Conservation (phyloP, 2,888 invertebrate genomes). For the Aphelenchoides bicaudatus region DNA sequence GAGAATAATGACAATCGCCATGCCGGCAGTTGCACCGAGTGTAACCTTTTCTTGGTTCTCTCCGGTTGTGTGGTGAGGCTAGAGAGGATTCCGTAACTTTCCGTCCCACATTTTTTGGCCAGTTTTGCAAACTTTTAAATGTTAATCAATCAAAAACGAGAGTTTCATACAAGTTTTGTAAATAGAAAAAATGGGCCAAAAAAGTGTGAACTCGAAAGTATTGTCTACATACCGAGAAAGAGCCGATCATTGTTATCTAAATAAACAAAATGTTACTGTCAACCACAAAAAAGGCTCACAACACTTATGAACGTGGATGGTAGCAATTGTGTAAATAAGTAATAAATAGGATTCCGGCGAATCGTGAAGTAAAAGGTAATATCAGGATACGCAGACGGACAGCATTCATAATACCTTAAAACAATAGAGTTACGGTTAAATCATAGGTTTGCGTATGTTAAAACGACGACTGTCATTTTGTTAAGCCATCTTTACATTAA, state of each 20-base stretch:
- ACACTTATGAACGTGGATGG: slow-evolving; percentile 59
- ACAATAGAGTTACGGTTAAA: too few relatives aligned
- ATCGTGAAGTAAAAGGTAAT: slow-evolving; percentile 58
- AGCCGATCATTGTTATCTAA: slow-evolving; percentile 54
- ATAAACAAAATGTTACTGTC: slow-evolving; percentile 5
- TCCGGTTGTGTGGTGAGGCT: slow-evolving; percentile 57
- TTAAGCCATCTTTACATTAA: slow-evolving; percentile 9
- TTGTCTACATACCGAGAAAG: too few relatives aligned
- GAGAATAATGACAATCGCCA: slow-evolving; percentile 53
- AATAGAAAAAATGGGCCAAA: too few relatives aligned
- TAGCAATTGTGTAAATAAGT: slow-evolving; percentile 57
- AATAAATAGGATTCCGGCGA: slow-evolving; percentile 57
- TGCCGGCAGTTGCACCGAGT: slow-evolving; percentile 54
- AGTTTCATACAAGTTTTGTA: not conserved
- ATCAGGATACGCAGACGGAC: slow-evolving; percentile 55
- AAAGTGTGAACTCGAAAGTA: too few relatives aligned
- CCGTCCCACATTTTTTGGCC: too few relatives aligned
- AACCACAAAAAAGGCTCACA: slow-evolving; percentile 29
- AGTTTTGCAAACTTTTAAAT: not conserved
- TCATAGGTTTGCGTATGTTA: too few relatives aligned
- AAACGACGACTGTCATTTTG: not conserved
- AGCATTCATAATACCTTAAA: slow-evolving; percentile 56
- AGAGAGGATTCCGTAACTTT: too few relatives aligned
- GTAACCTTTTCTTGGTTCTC: slow-evolving; percentile 59
- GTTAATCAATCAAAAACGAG: not conserved